Evolutionary conservation across 2,888 invertebrate genomes (phyloP), one percentile per base, ranked within the genome.

Genomic region (Drosophila nigritarsus): DNA sequence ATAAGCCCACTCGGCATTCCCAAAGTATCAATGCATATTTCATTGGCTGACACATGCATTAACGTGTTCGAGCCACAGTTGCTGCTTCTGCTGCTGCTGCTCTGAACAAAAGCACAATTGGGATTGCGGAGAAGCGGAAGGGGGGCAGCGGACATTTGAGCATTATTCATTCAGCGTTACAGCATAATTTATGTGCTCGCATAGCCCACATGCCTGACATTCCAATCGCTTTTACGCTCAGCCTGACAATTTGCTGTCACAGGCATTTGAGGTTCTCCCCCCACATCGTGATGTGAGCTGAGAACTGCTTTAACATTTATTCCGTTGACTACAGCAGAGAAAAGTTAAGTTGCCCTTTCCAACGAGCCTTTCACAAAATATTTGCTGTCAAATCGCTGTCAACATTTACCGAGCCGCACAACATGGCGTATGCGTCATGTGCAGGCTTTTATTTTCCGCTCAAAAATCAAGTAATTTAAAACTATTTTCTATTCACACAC

Each of bases 11-110:
- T 55, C 66, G 62, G 53, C 55, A 49, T 45, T 58, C 48, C 53
- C 29, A 64, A 45, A 58, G 68, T 79, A 77, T 87, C 87, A 78
- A 88, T 85, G 81, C 90, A 90, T 90, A 87, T 87, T 87, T 87
- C 90, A 87, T 89, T 76, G 83, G 73, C 79, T 87, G 87, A 89
- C 87, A 89, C 70, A 83, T 89, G 81, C 90, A 87, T 87, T 89
- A 89, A 89, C 84, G 84, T 87, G 87, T 82, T 87, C 80, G 66
- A 64, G 67, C 36, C 62, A 61, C 65, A 71, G 67, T 73, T 45
- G 45, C 45, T 45, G 42, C 42, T 20, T 13, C 11, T 42, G 40
- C 40, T 20, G 11, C 42, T 42, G 11, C 62, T 66, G 61, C 69
- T 53, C 34, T 30, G 50, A 18, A 55, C 51, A 71, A 53, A 38